Percentiles rank a stretch among this genome's conserved stretches.
Evolutionary conservation across 1,140 invertebrate genomes (phyloP).

Genomic region (Lepidurus packardi): DNA sequence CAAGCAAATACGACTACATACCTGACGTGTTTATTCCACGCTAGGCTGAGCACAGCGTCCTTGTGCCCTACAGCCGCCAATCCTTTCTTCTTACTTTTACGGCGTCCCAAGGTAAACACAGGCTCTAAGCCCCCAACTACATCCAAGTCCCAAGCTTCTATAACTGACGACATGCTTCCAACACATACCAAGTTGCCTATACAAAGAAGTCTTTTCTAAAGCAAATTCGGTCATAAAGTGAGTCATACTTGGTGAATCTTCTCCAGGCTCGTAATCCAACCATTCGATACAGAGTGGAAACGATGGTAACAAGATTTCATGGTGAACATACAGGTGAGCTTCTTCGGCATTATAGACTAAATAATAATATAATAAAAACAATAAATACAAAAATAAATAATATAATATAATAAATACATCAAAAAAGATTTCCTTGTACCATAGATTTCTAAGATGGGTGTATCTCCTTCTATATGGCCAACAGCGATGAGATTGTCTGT

Average conservation of each 20-base stretch:
- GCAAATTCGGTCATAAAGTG: slow-evolving; percentile 26
- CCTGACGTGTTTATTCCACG: slow-evolving; percentile 76
- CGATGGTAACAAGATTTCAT: slow-evolving; percentile 79
- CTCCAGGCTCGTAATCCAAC: slow-evolving; percentile 72
- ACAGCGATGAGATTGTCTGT: slow-evolving; percentile 84
- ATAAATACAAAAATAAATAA: slow-evolving; percentile 23
- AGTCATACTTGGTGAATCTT: slow-evolving; percentile 54
- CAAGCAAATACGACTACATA: slow-evolving; percentile 38
- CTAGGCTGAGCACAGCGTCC: slow-evolving; percentile 82
- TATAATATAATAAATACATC: neutral
- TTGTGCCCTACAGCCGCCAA: slow-evolving; percentile 63
- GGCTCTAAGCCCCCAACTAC: slow-evolving; percentile 84
- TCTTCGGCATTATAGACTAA: slow-evolving; percentile 84
- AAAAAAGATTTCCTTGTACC: slow-evolving; percentile 51
- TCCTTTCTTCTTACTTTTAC: slow-evolving; percentile 67
- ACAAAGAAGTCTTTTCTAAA: slow-evolving; percentile 32
- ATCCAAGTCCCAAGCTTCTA: slow-evolving; percentile 93
- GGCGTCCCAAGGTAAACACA: slow-evolving; percentile 68
- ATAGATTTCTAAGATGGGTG: slow-evolving; percentile 78
- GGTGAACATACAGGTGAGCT: slow-evolving; percentile 84
- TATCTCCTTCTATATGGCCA: slow-evolving; percentile 79
- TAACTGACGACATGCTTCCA: slow-evolving; percentile 83
- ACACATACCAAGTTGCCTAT: slow-evolving; percentile 81
- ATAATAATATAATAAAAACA: slow-evolving; percentile 4
- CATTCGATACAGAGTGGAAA: slow-evolving; percentile 89